Conservation (phyloP, 2,888 invertebrate genomes). For the Pammene fasciana region DNA sequence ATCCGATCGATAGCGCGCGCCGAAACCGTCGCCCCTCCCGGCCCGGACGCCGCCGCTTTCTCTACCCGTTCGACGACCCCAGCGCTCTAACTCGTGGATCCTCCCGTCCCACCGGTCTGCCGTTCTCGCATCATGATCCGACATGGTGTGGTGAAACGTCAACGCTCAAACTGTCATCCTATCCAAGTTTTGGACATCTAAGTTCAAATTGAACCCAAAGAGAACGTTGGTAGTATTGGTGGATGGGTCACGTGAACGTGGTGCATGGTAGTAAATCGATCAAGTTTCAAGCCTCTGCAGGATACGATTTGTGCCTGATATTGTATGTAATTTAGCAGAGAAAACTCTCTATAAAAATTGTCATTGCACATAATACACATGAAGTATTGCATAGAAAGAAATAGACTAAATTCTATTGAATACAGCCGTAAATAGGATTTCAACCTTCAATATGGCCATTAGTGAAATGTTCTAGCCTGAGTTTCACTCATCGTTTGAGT, state of each 20-base stretch:
- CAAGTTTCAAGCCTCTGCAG: slow-evolving; percentile 18
- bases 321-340: background rate
- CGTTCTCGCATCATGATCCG: slow-evolving; percentile 10
- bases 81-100: slow-evolving; percentile 65
- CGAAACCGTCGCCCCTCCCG: slow-evolving; percentile 80
- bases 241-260: slow-evolving; percentile 39
- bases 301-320: slow-evolving; percentile 9
- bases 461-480: slow-evolving; percentile 18
- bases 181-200: background rate
- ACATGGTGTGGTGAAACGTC: slow-evolving; percentile 27
- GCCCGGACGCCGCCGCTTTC: slow-evolving; percentile 72
- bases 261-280: slow-evolving; percentile 39
- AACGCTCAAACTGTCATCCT: slow-evolving; percentile 15
- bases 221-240: slow-evolving; percentile 22
- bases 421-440: background rate
- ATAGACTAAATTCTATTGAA: background rate
- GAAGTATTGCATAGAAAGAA: background rate
- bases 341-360: background rate
- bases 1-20: slow-evolving; percentile 80
- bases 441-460: background rate
- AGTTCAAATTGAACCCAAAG: slow-evolving; percentile 1
- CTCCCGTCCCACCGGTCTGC: slow-evolving; percentile 43
- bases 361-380: background rate
- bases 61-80: slow-evolving; percentile 76
- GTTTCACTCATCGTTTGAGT: slow-evolving; percentile 43